Percentiles rank a stretch among this genome's conserved stretches.
phyloP scores from a whole-genome alignment of 2,113 vertebrate genomes.

The Cephalopholis sonnerati region DNA sequence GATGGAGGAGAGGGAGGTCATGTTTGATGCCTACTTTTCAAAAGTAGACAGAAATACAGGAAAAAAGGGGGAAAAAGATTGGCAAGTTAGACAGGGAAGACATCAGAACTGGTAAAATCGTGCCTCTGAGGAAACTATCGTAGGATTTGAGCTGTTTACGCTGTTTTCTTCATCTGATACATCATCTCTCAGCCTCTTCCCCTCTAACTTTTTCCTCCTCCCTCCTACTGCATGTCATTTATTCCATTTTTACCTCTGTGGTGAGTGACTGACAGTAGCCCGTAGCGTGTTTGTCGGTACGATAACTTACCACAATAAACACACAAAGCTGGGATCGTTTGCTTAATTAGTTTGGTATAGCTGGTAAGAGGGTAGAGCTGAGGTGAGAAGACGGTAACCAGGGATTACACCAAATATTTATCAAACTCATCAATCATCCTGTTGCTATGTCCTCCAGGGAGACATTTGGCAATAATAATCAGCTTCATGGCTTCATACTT shows the following conservation, averaged over 20 bases:
- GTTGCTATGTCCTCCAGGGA: slow-evolving; percentile 70
- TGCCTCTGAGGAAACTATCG: neutral
- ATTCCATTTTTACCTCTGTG: slow-evolving; percentile 15
- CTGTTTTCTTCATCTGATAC: slow-evolving; percentile 8
- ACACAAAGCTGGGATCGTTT: neutral
- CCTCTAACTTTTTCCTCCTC: neutral
- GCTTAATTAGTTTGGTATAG: slow-evolving; percentile 50
- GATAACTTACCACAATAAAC: slow-evolving; percentile 23
- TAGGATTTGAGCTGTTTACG: neutral
- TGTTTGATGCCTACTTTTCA: slow-evolving; percentile 22
- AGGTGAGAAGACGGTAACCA: slow-evolving; percentile 58
- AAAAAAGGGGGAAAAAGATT: neutral
- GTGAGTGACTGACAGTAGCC: slow-evolving; percentile 45
- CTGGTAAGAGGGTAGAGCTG: slow-evolving; percentile 2
- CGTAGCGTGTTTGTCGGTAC: slow-evolving; percentile 24
- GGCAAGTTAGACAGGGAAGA: neutral
- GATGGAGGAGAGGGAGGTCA: slow-evolving; percentile 41
- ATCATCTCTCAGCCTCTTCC: neutral
- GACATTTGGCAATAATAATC: slow-evolving; percentile 47
- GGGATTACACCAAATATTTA: slow-evolving; percentile 78
- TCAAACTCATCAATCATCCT: slow-evolving; percentile 60
- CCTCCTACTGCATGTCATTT: neutral
- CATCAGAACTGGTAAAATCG: neutral
- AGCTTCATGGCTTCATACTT: slow-evolving; percentile 9
- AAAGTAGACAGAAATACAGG: neutral